Evolutionary conservation across 2,113 vertebrate species (phyloP).

Genomic region (Euleptes europaea): DNA sequence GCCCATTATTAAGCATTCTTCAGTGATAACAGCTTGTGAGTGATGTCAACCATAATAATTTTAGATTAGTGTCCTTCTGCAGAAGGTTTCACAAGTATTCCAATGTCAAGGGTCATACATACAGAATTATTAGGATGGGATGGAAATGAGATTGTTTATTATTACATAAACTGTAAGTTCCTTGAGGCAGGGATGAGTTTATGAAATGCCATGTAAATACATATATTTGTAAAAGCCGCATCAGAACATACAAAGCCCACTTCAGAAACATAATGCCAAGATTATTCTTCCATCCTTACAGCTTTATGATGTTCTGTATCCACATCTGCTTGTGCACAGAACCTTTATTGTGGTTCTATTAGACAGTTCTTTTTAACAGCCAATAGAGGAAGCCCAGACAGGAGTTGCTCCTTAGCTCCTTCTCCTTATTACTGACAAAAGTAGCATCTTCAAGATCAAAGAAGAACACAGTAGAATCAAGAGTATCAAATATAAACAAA

Average conservation of each 20-base stretch:
- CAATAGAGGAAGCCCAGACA: background rate
- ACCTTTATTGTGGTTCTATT: background rate
- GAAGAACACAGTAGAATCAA: background rate
- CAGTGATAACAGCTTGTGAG: conserved; percentile 6
- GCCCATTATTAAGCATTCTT: conserved; percentile 7
- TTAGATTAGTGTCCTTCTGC: background rate
- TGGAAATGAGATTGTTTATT: background rate
- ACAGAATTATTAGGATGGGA: background rate
- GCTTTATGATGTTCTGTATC: background rate
- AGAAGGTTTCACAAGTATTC: background rate
- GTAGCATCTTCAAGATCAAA: background rate
- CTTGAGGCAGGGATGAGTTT: background rate
- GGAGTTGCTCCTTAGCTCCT: background rate
- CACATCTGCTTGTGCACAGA: background rate
- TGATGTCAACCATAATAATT: conserved; percentile 6
- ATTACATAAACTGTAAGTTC: background rate
- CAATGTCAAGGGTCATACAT: background rate
- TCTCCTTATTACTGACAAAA: background rate
- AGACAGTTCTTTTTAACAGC: background rate
- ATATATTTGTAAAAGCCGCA: background rate
- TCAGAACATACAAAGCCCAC: background rate
- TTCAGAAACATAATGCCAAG: background rate
- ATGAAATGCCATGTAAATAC: background rate
- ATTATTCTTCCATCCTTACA: background rate
- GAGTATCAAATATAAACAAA: background rate